phyloP scores from a whole-genome alignment of 2,797 vertebrate species.

The Gallinago solitaria region DNA sequence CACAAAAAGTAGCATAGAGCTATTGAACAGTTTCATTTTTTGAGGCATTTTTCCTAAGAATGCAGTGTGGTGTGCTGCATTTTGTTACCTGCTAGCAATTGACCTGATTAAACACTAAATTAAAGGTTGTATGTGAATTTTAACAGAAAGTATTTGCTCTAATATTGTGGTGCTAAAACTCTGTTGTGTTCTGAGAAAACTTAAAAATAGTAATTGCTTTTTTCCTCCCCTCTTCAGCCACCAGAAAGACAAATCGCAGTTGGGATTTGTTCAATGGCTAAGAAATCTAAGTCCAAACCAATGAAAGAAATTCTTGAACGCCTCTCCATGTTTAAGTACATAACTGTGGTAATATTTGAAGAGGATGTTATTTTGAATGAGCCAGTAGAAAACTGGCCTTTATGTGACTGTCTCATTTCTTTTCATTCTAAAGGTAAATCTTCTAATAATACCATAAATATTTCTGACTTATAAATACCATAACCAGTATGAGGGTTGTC shows the following conservation, averaged over 20 bases:
- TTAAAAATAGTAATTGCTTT: background rate
- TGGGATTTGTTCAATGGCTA: constrained; percentile 91
- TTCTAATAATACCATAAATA: constrained; percentile 40
- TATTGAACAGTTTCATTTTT: background rate
- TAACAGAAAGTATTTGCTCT: background rate
- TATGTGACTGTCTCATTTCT: constrained; percentile 91
- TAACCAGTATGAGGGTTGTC: background rate
- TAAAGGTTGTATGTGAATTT: background rate
- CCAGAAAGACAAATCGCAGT: constrained; percentile 90
- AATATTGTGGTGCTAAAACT: background rate
- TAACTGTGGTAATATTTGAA: constrained; percentile 88
- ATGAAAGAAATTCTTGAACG: constrained; percentile 92
- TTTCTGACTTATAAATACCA: background rate
- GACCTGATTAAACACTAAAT: background rate
- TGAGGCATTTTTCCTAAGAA: background rate
- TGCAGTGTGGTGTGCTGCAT: background rate
- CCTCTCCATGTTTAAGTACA: constrained; percentile 90
- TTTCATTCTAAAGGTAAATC: constrained; percentile 89
- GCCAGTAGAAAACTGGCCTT: constrained; percentile 88
- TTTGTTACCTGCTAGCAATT: background rate
- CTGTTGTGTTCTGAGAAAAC: background rate
- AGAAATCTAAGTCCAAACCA: constrained; percentile 91
- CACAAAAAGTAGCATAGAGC: background rate
- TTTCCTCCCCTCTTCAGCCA: constrained; percentile 66
- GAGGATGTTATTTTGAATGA: constrained; percentile 89